Percentiles rank a stretch among this genome's conserved stretches.
Conservation (phyloP, 2,888 invertebrate species). For the Amorpha juglandis region DNA sequence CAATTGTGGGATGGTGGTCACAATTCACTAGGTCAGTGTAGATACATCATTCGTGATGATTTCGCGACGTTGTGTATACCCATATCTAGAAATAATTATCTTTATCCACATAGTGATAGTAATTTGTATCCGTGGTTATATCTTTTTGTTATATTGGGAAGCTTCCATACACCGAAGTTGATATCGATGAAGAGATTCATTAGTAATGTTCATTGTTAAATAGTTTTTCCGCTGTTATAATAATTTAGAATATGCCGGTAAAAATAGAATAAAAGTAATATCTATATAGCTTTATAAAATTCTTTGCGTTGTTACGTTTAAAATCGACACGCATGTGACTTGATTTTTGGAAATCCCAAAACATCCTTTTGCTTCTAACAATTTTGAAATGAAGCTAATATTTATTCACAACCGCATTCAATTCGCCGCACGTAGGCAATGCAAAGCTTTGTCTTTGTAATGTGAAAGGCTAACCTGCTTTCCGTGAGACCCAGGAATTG, state of each 20-base stretch:
- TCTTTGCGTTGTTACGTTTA: not conserved
- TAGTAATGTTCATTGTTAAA: too few species aligned
- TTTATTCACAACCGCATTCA: slow-evolving; percentile 8
- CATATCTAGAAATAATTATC: slow-evolving; percentile 7
- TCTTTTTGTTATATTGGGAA: too few species aligned
- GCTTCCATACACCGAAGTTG: too few species aligned
- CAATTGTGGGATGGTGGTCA: slow-evolving; percentile 3
- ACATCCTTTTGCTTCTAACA: not conserved
- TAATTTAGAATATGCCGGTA: too few species aligned
- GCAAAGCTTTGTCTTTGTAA: slow-evolving; percentile 18
- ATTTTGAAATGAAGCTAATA: not conserved
- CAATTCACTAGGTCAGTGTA: slow-evolving; percentile 11
- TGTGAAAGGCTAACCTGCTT: slow-evolving; percentile 16
- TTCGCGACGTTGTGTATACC: slow-evolving; percentile 8
- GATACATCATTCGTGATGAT: slow-evolving; percentile 14
- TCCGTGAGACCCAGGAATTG: not conserved
- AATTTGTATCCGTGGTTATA: slow-evolving; percentile 7
- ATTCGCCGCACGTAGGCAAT: slow-evolving; percentile 2
- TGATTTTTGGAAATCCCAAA: not conserved
- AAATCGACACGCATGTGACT: not conserved
- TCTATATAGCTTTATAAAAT: not conserved
- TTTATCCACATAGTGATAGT: not conserved
- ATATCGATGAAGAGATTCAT: too few species aligned
- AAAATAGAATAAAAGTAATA: too few species aligned
- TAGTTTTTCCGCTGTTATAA: too few species aligned